Evolutionary conservation across 2,888 invertebrate species (phyloP).

Genomic region (Dynastes maya): DNA sequence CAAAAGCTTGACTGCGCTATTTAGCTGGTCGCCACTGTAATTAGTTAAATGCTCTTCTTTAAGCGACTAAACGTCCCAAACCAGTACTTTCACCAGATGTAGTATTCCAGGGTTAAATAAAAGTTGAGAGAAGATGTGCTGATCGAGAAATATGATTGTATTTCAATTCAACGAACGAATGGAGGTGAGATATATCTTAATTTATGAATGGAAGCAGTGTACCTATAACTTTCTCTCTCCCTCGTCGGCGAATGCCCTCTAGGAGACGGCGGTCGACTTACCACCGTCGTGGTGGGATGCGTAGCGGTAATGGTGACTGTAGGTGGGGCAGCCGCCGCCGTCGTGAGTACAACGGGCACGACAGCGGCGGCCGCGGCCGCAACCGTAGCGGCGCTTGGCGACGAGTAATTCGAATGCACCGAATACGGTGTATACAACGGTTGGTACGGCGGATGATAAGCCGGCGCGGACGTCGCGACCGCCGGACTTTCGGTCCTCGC

Average conservation of each 20-base stretch:
- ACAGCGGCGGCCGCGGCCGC: conserved; percentile 64
- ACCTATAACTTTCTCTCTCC: conserved; percentile 92
- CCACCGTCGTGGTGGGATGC: conserved; percentile 66
- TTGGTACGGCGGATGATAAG: conserved; percentile 73
- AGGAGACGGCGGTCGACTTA: conserved; percentile 80
- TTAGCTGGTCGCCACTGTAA: no score
- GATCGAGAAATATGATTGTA: no score
- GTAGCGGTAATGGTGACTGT: conserved; percentile 71
- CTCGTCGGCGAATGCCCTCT: conserved; percentile 84
- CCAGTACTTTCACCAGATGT: no score
- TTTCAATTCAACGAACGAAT: no score
- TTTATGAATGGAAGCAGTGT: conserved; percentile 55
- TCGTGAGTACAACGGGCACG: conserved; percentile 58
- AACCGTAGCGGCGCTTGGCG: conserved; percentile 59
- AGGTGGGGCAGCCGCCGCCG: conserved; percentile 68
- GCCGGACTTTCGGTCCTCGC: conserved; percentile 74
- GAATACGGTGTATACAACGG: conserved; percentile 87
- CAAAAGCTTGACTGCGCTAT: no score
- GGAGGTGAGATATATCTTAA: no score
- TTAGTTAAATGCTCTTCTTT: no score
- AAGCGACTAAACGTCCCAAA: no score
- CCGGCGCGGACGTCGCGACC: conserved; percentile 70
- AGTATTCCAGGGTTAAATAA: no score
- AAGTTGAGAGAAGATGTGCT: no score
- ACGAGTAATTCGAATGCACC: conserved; percentile 79